Percentiles rank a stretch among this genome's conserved stretches.
Evolutionary conservation across 2,113 vertebrate species (phyloP).

Genomic region (Mormyrus iriodes): DNA sequence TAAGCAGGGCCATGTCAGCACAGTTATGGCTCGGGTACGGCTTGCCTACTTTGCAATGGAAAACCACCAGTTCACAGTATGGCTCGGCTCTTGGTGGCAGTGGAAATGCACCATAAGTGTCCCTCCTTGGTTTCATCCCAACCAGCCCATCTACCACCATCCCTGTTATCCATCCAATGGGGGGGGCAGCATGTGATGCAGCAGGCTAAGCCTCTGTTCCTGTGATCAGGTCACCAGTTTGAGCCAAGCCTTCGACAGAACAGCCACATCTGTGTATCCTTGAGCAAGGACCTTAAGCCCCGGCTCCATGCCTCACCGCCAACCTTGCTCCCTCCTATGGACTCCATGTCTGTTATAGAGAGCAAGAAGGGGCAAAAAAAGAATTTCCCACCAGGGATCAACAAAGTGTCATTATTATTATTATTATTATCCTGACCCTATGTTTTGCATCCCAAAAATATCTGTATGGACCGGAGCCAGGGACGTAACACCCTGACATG

Average conservation of each 20-base stretch:
- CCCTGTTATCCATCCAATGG: not conserved
- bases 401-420: not conserved
- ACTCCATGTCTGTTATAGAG: not conserved
- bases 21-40: not conserved
- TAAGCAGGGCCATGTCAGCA: not conserved
- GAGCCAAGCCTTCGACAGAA: not conserved
- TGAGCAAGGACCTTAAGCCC: not conserved
- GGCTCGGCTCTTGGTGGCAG: not conserved
- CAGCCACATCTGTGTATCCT: not conserved
- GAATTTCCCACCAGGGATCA: not conserved
- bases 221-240: not conserved
- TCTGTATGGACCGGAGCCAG: not conserved
- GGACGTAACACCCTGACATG: not conserved
- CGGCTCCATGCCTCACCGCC: not conserved
- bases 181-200: not conserved
- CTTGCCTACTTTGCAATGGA: not conserved
- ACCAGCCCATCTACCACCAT: not conserved
- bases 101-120: not conserved
- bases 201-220: not conserved
- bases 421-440: not conserved
- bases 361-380: not conserved
- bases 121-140: not conserved
- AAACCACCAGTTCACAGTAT: not conserved
- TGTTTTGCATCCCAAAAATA: not conserved
- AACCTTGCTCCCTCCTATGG: not conserved